Percentiles rank a stretch among this genome's conserved stretches.
These are phyloP conservation scores for Coryphaenoides rupestris DNA, from an alignment of 2,113 vertebrate species.

Conservation along the genomic window DNA sequence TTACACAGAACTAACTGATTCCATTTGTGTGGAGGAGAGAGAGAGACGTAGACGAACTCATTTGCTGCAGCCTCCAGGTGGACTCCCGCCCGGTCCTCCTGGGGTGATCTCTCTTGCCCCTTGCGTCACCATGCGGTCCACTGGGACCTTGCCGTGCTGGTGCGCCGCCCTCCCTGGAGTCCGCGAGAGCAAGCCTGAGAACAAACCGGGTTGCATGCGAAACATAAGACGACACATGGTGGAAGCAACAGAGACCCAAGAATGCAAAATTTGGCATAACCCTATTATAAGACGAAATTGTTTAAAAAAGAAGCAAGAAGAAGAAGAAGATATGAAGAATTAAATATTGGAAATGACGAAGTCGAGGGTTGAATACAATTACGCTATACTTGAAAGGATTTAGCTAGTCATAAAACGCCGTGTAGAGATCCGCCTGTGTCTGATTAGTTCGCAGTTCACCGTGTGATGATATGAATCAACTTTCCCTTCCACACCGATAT, in stretches of 20 bases:
- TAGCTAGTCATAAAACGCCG: too few species aligned
- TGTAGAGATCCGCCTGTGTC: too few species aligned
- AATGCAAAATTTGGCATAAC: too few species aligned
- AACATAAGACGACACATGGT: not conserved
- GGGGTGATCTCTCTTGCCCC: conserved; percentile 54
- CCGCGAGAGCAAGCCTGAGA: conserved; percentile 87
- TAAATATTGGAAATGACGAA: too few species aligned
- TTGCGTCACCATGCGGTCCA: conserved; percentile 75
- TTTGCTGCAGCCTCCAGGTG: conserved; percentile 70
- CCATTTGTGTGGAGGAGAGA: too few species aligned
- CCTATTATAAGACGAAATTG: not conserved
- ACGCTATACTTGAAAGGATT: too few species aligned
- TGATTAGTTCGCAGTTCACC: too few species aligned
- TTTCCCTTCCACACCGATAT: too few species aligned
- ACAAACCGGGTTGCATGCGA: conserved; percentile 79
- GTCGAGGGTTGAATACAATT: not conserved
- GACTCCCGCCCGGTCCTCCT: conserved; percentile 71
- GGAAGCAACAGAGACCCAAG: too few species aligned
- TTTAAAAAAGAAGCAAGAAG: not conserved
- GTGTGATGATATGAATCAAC: too few species aligned
- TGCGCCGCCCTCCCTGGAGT: conserved; percentile 73
- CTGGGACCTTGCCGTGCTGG: conserved; percentile 54
- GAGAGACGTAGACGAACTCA: conserved; percentile 73
- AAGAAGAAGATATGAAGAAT: too few species aligned
- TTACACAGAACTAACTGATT: too few species aligned